A percentile compares a stretch with the other conserved stretches of the same genome.
Conservation (phyloP, 2,113 vertebrate species). For the Gavialis gangeticus region DNA sequence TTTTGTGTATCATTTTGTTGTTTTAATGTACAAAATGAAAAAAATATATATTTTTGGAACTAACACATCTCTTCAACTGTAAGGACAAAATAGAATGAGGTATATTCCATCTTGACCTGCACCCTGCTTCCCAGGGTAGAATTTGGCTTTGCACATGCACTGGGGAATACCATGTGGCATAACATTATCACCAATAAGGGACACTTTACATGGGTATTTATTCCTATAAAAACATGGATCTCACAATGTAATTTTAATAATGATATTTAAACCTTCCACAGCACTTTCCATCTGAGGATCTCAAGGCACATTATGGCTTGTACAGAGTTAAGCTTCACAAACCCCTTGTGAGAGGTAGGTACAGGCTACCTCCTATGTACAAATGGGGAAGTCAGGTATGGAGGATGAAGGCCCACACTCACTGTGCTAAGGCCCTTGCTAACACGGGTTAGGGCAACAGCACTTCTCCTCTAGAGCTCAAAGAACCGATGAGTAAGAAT, state of each 20-base stretch:
- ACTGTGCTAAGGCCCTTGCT: background rate
- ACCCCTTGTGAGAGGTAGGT: conserved; percentile 11
- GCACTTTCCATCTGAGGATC: conserved; percentile 31
- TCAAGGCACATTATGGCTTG: conserved; percentile 17
- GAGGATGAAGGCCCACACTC: background rate
- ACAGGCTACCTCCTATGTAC: background rate
- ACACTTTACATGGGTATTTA: background rate
- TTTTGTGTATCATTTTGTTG: background rate
- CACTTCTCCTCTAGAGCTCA: background rate
- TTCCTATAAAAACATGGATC: background rate
- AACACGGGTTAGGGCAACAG: background rate
- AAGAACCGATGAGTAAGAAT: background rate
- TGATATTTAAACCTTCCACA: background rate
- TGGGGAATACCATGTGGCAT: background rate
- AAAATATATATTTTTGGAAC: background rate
- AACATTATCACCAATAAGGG: background rate
- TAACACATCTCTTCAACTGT: background rate
- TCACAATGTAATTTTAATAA: background rate
- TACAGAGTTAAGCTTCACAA: background rate
- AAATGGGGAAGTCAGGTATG: background rate
- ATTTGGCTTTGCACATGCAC: background rate
- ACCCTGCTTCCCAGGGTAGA: conserved; percentile 17
- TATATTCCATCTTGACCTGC: background rate
- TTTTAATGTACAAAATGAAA: background rate
- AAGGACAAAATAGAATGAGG: conserved; percentile 8